Base-by-base conservation (phyloP, 2,797 vertebrate species). In the Macroramphosus scolopax region DNA sequence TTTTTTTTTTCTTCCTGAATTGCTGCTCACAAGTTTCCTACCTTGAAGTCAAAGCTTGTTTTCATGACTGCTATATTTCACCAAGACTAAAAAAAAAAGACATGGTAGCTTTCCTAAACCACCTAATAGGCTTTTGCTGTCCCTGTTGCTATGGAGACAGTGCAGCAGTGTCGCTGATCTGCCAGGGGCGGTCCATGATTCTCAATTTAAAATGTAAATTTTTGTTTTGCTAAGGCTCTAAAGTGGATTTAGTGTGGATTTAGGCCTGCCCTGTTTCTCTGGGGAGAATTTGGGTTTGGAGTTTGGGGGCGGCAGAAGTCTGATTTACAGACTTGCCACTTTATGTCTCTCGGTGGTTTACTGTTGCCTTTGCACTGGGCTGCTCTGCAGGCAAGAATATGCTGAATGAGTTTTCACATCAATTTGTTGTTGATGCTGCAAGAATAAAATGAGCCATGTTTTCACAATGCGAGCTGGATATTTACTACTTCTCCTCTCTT, bases 91-190 rank as follows among this genome's bases (percentile, higher is more conserved):
- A 22, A 22, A 22, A 89, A 87, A 80, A 82, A 64, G 54, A 81
- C 68, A 40, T 46, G 75, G 82, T 90, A 66, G 83, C 88, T 87
- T 81, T 88, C 85, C 83, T 74, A 78, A 89, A 89, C 87, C 88
- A 83, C 80, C 77, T 84, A 80, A 89, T 90, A 81, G 83, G 85
- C 84, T 81, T 83, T 69, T 77, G 81, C 88, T 90, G 87, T 86
- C 92, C 87, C 85, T 28, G 91, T 95, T 95, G 83, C 93, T 81
- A 92, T 93, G 79, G 93, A 87, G 91, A 95, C 89, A 3, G 68
- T 22, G n/a, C 82, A 78, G 72, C 85, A 89, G 88, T 87, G 91
- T 67, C 72, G 79, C 72, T 29, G 75, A 60, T 69, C 75, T 83
- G 81, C 82, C 84, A 87, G 80, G 72, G 82, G 86, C 84, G 75